Conservation (phyloP, 2,888 invertebrate genomes). For the Cataglyphis rosenhaueri region DNA sequence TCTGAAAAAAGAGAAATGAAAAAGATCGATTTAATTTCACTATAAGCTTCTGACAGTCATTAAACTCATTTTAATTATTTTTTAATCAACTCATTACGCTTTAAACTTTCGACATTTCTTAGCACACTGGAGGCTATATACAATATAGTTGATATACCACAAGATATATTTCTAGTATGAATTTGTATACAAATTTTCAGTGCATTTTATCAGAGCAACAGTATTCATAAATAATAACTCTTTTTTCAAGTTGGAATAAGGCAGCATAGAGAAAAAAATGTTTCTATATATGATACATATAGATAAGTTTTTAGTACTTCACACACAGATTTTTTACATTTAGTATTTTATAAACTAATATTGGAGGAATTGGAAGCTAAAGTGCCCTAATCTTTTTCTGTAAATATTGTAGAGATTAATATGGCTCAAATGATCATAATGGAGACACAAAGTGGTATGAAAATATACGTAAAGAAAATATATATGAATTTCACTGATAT, state of each 20-base stretch:
- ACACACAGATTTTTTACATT: slow-evolving; percentile 65
- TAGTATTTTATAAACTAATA: slow-evolving; percentile 51
- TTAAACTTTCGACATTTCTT: slow-evolving; percentile 32
- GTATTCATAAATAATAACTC: slow-evolving; percentile 68
- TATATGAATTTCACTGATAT: slow-evolving; percentile 18
- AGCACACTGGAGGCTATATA: slow-evolving; percentile 10
- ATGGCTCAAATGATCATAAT: slow-evolving; percentile 65
- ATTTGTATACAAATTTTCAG: slow-evolving; percentile 31
- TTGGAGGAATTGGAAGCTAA: slow-evolving; percentile 65
- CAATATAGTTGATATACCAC: slow-evolving; percentile 27
- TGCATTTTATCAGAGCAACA: slow-evolving; percentile 56
- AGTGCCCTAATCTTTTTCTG: slow-evolving; percentile 65
- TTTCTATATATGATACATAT: slow-evolving; percentile 58
- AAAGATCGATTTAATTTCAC: slow-evolving; percentile 24
- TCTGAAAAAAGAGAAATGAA: neutral
- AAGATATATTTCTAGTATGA: slow-evolving; percentile 28
- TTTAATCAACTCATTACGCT: neutral
- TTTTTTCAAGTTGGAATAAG: slow-evolving; percentile 53
- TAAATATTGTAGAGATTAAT: slow-evolving; percentile 66
- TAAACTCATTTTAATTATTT: neutral
- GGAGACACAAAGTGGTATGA: slow-evolving; percentile 46
- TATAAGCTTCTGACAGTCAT: slow-evolving; percentile 23
- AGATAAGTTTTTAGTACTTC: slow-evolving; percentile 68
- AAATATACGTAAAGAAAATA: slow-evolving; percentile 33
- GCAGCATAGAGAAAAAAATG: slow-evolving; percentile 48